Evolutionary conservation across 2,797 vertebrate species (phyloP).

Genomic region (Synanceia verrucosa): DNA sequence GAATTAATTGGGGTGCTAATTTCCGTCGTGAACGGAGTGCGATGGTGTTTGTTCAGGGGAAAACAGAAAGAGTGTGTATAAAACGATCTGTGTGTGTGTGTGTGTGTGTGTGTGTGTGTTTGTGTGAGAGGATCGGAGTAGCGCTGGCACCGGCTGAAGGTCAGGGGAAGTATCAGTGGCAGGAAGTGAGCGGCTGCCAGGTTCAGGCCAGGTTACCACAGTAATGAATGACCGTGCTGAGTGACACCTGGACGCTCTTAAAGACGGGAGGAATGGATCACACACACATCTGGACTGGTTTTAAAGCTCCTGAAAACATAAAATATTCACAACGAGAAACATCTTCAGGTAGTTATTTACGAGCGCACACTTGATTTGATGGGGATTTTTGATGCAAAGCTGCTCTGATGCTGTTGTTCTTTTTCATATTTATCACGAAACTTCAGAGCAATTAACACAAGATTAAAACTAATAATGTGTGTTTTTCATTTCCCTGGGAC

Average conservation of each 20-base stretch:
- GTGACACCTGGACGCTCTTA: constrained; percentile 83
- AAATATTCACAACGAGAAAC: no score
- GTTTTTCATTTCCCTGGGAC: no score
- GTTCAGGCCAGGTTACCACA: constrained; percentile 82
- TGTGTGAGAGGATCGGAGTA: constrained; percentile 26
- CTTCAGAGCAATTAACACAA: no score
- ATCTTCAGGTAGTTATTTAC: no score
- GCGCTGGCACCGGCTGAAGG: constrained; percentile 84
- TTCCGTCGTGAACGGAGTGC: neutral
- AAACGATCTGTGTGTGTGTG: neutral
- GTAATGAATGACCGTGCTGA: constrained; percentile 85
- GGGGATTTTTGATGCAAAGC: no score
- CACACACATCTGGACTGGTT: neutral
- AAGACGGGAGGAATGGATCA: constrained; percentile 61
- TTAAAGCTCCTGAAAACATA: neutral
- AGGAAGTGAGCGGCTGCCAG: constrained; percentile 85
- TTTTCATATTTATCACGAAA: no score
- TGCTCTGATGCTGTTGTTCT: no score
- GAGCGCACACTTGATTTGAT: no score
- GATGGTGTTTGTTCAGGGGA: constrained; percentile 22
- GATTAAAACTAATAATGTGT: no score
- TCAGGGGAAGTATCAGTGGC: constrained; percentile 92
- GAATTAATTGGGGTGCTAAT: no score
- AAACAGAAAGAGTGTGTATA: constrained; percentile 23
- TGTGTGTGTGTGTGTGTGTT: constrained; percentile 3